Conservation (phyloP, 1,140 invertebrate genomes). For the Oryctes rhinoceros region DNA sequence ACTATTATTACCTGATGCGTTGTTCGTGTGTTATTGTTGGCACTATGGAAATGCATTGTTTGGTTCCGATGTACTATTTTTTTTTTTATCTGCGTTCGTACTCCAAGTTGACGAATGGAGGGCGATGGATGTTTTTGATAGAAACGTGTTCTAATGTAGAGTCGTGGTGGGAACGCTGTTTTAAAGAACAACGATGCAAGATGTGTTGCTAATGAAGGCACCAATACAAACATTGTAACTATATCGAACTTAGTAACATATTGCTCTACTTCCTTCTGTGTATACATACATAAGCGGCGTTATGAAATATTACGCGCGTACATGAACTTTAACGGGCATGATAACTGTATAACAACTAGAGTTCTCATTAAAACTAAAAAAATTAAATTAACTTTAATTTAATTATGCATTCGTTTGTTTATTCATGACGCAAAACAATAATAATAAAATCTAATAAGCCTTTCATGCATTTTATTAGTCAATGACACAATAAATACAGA, state of each 20-base stretch:
- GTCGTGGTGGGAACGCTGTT: background rate
- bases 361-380: no score
- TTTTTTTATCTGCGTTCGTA: background rate
- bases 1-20: constrained; percentile 4
- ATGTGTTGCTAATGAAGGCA: no score
- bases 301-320: no score
- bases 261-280: background rate
- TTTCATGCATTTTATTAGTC: no score
- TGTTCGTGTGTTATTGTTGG: constrained; percentile 1
- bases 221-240: constrained; percentile 11
- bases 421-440: no score
- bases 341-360: no score
- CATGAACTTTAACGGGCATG: no score
- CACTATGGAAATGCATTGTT: constrained; percentile 3
- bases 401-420: no score
- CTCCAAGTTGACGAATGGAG: background rate
- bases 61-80: constrained; percentile 4
- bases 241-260: background rate
- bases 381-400: no score
- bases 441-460: no score
- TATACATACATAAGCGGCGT: background rate
- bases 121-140: background rate
- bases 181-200: background rate
- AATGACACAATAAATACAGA: no score
- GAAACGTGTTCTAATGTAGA: background rate